A percentile compares a stretch with the other conserved stretches of the same genome.
Conservation (phyloP, 2,888 invertebrate genomes). For the Pseudococcus viburni region DNA sequence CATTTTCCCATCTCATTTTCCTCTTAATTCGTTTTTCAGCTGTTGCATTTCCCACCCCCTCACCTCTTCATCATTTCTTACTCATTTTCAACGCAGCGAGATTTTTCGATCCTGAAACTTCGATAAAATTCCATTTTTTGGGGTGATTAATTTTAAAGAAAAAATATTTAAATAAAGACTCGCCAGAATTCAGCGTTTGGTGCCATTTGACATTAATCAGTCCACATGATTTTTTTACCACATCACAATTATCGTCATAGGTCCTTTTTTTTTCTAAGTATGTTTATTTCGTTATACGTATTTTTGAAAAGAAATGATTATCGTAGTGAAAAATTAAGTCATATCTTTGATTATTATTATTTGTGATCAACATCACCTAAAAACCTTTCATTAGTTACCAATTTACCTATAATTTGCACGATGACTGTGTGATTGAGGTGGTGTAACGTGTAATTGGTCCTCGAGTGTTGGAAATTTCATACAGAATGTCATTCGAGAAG, state of each 20-base stretch:
- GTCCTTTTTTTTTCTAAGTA: not conserved
- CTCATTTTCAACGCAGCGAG: too few relatives aligned
- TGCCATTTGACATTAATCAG: not conserved
- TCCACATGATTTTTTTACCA: not conserved
- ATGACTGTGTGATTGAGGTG: not conserved
- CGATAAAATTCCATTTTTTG: too few relatives aligned
- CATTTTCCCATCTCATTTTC: too few relatives aligned
- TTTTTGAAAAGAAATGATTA: not conserved
- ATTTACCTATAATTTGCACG: not conserved
- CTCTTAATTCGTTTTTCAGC: too few relatives aligned
- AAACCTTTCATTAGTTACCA: constrained; percentile 18
- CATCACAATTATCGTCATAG: not conserved
- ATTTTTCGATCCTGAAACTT: too few relatives aligned
- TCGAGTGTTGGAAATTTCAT: not conserved
- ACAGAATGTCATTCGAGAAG: not conserved
- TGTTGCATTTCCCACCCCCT: too few relatives aligned
- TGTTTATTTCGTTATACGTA: not conserved
- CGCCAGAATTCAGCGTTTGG: not conserved
- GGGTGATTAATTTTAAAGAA: not conserved
- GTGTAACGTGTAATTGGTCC: too few relatives aligned
- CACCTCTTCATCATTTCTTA: too few relatives aligned
- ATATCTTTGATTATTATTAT: not conserved
- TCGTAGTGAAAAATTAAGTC: not conserved
- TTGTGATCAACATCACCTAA: constrained; percentile 13
- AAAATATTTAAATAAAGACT: not conserved